Conservation (phyloP, 2,888 invertebrate genomes). For the Erynnis tages region DNA sequence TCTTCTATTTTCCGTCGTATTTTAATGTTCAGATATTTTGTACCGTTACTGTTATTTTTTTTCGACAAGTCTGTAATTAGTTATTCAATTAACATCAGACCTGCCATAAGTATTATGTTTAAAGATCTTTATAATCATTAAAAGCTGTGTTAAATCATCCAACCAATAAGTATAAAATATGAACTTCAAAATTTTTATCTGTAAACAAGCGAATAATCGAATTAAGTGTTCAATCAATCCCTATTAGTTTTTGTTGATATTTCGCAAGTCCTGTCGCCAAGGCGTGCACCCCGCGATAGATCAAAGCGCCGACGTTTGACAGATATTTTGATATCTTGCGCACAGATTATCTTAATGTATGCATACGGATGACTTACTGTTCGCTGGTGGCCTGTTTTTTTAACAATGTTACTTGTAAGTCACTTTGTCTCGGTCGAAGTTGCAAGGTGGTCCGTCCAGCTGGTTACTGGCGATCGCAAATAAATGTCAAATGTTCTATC, state of each 20-base stretch:
- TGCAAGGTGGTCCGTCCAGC: conserved; percentile 63
- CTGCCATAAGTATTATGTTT: too few species aligned
- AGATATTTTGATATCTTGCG: conserved; percentile 73
- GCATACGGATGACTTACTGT: conserved; percentile 71
- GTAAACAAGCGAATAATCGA: conserved; percentile 18
- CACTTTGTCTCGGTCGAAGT: conserved; percentile 67
- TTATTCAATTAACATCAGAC: too few species aligned
- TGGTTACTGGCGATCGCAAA: conserved; percentile 53
- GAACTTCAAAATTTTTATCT: too few species aligned
- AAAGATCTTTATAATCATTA: too few species aligned
- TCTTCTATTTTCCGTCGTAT: too few species aligned
- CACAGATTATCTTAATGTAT: conserved; percentile 69
- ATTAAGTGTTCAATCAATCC: conserved; percentile 15
- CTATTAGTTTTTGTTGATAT: conserved; percentile 8
- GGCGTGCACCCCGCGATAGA: conserved; percentile 42
- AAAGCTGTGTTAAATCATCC: too few species aligned
- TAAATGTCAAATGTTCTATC: conserved; percentile 58
- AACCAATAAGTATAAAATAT: too few species aligned
- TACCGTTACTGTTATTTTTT: too few species aligned
- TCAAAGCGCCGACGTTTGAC: conserved; percentile 74
- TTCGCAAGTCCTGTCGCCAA: conserved; percentile 27
- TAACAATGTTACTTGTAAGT: conserved; percentile 73
- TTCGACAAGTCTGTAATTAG: too few species aligned
- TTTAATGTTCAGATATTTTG: too few species aligned
- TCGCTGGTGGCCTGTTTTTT: conserved; percentile 66